Evolutionary conservation across 2,888 invertebrate species (phyloP).

Genomic region (Orchesellides sinensis): DNA sequence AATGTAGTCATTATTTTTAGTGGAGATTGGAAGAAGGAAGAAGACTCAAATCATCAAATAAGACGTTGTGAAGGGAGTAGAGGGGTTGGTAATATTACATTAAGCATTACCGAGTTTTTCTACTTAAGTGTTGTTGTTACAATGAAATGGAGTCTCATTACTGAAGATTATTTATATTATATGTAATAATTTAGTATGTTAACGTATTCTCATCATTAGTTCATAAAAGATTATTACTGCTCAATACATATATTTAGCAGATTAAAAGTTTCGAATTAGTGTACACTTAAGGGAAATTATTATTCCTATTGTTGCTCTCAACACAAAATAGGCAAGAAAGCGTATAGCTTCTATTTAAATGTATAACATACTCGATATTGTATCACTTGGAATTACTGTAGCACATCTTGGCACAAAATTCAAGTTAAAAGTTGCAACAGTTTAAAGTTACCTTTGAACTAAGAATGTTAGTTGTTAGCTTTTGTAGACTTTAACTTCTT

Average conservation of each 20-base stretch:
- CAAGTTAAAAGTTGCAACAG: background rate
- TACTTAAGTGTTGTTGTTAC: constrained; percentile 30
- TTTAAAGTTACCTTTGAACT: constrained; percentile 37
- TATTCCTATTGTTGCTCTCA: constrained; percentile 46
- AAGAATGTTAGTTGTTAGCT: constrained; percentile 1
- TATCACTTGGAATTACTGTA: background rate
- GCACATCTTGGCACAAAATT: background rate
- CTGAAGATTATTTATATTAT: constrained; percentile 31
- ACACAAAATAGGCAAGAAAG: background rate
- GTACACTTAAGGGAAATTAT: constrained; percentile 17
- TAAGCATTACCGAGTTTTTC: constrained; percentile 13
- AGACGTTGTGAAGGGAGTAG: background rate
- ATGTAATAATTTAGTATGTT: background rate
- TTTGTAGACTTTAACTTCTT: constrained; percentile 3
- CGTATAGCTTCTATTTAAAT: background rate
- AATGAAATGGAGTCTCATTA: constrained; percentile 30
- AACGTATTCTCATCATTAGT: constrained; percentile 16
- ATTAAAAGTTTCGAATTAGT: constrained; percentile 19
- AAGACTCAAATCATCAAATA: background rate
- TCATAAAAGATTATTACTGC: constrained; percentile 41
- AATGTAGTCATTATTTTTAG: constrained; percentile 48
- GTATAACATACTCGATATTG: background rate
- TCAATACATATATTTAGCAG: constrained; percentile 54
- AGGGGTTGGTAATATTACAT: constrained; percentile 18
- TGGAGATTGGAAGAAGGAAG: constrained; percentile 15